Conservation (phyloP, 2,888 invertebrate genomes). For the Drosophila eohydei region DNA sequence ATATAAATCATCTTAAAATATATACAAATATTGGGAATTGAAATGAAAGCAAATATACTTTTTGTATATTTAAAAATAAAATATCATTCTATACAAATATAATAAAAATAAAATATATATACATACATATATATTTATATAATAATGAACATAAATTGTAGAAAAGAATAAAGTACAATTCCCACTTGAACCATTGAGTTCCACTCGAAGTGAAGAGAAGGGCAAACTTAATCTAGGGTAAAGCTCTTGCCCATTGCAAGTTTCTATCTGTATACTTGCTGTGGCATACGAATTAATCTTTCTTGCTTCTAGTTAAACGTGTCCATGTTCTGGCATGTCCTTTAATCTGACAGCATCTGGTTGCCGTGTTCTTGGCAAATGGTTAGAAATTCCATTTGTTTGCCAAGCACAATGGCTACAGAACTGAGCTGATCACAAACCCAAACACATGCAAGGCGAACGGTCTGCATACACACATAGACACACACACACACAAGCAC, state of each 20-base stretch:
- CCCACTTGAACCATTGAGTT: background rate
- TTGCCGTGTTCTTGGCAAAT: constrained; percentile 17
- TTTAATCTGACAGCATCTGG: constrained; percentile 10
- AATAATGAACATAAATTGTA: no score
- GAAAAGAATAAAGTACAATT: background rate
- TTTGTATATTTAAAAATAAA: no score
- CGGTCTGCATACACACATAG: background rate
- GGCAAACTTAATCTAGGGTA: background rate
- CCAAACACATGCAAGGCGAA: constrained; percentile 39
- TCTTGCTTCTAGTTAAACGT: background rate
- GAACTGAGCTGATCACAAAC: constrained; percentile 39
- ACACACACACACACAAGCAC: background rate
- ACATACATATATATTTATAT: background rate
- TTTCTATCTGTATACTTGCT: background rate
- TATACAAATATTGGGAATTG: no score
- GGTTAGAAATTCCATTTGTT: constrained; percentile 55
- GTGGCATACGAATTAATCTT: constrained; percentile 1
- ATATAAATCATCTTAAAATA: no score
- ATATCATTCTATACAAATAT: no score
- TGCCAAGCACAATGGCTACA: constrained; percentile 55
- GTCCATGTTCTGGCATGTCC: constrained; percentile 3
- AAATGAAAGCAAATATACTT: no score
- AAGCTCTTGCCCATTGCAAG: background rate
- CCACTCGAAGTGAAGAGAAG: background rate
- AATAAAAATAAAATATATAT: background rate